These are phyloP conservation scores for Drosophila ohnishii DNA, from an alignment of 1,140 invertebrate species.

Conservation along the genomic window DNA sequence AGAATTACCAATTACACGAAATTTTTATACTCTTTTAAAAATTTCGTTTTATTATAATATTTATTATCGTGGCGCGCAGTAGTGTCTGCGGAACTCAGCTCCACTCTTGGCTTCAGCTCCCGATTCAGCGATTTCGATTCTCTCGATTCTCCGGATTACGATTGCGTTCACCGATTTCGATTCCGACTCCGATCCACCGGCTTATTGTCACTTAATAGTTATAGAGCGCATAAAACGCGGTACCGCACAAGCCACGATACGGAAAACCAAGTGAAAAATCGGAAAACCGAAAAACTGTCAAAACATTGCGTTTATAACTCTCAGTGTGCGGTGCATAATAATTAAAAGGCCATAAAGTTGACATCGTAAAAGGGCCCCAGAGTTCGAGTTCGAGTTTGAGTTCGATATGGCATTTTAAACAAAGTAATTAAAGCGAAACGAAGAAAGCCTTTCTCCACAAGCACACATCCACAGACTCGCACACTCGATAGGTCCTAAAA, in stretches of 20 bases:
- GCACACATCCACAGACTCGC: slow-evolving; percentile 8
- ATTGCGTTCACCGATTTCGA: slow-evolving; percentile 34
- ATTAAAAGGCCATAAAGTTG: slow-evolving; percentile 80
- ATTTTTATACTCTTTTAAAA: slow-evolving; percentile 83
- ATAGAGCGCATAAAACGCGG: slow-evolving; percentile 60
- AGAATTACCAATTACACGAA: slow-evolving; percentile 83
- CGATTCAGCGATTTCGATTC: slow-evolving; percentile 46
- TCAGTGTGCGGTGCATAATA: slow-evolving; percentile 64
- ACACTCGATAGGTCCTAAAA: slow-evolving; percentile 55
- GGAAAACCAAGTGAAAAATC: slow-evolving; percentile 26
- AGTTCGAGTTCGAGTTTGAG: slow-evolving; percentile 20
- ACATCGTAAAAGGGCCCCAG: slow-evolving; percentile 53
- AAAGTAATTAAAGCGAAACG: slow-evolving; percentile 71
- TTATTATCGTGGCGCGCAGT: slow-evolving; percentile 83
- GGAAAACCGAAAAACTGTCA: slow-evolving; percentile 42
- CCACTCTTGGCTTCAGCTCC: slow-evolving; percentile 55
- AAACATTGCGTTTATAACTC: slow-evolving; percentile 43
- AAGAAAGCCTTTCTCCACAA: slow-evolving; percentile 55
- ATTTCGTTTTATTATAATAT: slow-evolving; percentile 83
- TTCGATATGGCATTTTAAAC: slow-evolving; percentile 69
- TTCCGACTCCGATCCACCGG: slow-evolving; percentile 52
- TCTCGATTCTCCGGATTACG: slow-evolving; percentile 37
- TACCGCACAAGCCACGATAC: neutral
- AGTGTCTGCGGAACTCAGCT: slow-evolving; percentile 82
- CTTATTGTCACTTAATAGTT: slow-evolving; percentile 82